phyloP scores from a whole-genome alignment of 2,888 invertebrate genomes.

The Helobdella robusta region DNA sequence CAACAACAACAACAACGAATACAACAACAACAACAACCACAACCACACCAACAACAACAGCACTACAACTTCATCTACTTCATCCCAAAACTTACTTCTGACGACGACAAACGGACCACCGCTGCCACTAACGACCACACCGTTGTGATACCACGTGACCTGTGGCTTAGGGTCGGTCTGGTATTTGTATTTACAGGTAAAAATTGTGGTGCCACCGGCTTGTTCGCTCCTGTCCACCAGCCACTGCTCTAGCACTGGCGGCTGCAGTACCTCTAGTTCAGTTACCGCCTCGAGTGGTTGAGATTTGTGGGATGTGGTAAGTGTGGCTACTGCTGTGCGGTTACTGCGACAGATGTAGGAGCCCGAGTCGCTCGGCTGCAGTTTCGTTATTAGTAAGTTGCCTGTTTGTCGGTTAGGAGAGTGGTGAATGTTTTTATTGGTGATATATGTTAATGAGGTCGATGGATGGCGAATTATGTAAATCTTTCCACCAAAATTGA shows the following conservation, averaged over 20 bases:
- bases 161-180: slow-evolving; percentile 72
- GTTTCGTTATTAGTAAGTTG: slow-evolving; percentile 40
- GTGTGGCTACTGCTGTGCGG: neutral
- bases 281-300: neutral
- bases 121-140: no score
- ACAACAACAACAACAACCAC: neutral
- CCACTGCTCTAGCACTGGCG: slow-evolving; percentile 48
- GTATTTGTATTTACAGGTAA: slow-evolving; percentile 56
- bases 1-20: neutral
- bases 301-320: neutral
- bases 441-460: neutral
- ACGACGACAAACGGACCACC: slow-evolving; percentile 22
- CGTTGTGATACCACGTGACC: slow-evolving; percentile 72
- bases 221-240: slow-evolving; percentile 52
- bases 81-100: slow-evolving; percentile 15
- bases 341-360: slow-evolving; percentile 41
- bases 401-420: slow-evolving; percentile 35
- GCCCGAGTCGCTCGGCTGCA: slow-evolving; percentile 41
- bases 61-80: neutral
- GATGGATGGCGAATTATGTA: neutral
- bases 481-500: neutral
- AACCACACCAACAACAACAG: neutral
- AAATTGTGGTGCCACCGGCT: slow-evolving; percentile 53
- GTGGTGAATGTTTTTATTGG: neutral
- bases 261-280: slow-evolving; percentile 40